phyloP scores from a whole-genome alignment of 2,797 vertebrate genomes.

The Phoxinus dragarum region DNA sequence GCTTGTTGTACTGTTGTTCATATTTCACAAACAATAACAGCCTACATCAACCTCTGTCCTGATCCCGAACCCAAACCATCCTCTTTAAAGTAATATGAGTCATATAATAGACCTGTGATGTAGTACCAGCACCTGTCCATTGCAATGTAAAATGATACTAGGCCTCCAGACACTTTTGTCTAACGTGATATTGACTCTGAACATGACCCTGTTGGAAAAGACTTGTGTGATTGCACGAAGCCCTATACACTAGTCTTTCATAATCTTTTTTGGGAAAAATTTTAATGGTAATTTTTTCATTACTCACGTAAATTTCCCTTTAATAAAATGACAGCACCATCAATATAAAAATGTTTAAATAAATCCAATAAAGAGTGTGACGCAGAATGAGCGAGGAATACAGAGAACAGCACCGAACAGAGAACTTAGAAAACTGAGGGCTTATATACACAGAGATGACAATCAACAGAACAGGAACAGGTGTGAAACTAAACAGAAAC shows the following conservation, averaged over 20 bases:
- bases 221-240: slow-evolving; percentile 31
- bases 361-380: background rate
- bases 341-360: background rate
- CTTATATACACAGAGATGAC: background rate
- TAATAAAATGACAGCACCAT: background rate
- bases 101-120: slow-evolving; percentile 75
- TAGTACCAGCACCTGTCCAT: slow-evolving; percentile 70
- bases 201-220: slow-evolving; percentile 54
- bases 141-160: slow-evolving; percentile 57
- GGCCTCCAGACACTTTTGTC: slow-evolving; percentile 57
- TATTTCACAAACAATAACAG: slow-evolving; percentile 57
- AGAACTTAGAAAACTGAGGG: background rate
- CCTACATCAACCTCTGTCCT: slow-evolving; percentile 30
- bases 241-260: slow-evolving; percentile 27
- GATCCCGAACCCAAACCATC: slow-evolving; percentile 52
- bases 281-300: slow-evolving; percentile 34
- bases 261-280: slow-evolving; percentile 49
- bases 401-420: background rate
- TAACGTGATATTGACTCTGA: slow-evolving; percentile 43
- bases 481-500: too few relatives aligned
- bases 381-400: background rate
- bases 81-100: slow-evolving; percentile 79
- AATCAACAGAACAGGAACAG: background rate
- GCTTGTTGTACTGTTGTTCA: slow-evolving; percentile 39
- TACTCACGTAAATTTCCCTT: background rate